These are phyloP conservation scores for Calidris pugnax DNA, from an alignment of 2,113 vertebrate genomes.

Conservation along the genomic window DNA sequence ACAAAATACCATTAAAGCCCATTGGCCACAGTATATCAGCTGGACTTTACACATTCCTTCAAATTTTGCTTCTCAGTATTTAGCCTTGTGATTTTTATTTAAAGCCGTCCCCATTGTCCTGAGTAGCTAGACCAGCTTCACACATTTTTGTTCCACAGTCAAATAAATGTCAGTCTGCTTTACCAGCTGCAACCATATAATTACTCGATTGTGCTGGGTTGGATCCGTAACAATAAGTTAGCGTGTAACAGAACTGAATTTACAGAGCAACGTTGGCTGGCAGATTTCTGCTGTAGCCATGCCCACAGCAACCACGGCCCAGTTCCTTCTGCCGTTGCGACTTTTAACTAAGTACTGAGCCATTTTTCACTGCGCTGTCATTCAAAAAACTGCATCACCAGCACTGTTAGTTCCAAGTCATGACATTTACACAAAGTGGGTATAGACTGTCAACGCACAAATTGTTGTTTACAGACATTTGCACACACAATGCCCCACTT, in stretches of 20 bases:
- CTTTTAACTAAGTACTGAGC: not conserved
- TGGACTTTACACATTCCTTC: not conserved
- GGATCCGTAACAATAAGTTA: not conserved
- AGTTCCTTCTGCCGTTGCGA: not conserved
- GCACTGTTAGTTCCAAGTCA: not conserved
- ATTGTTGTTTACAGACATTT: not conserved
- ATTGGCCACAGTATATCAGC: not conserved
- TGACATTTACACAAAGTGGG: not conserved
- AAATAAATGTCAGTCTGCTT: slow-evolving; percentile 20
- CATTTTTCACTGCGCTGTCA: not conserved
- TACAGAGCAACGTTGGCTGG: not conserved
- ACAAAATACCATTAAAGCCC: not conserved
- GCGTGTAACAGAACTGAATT: not conserved
- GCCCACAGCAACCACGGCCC: not conserved
- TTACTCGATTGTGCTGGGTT: not conserved
- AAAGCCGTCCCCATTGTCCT: not conserved
- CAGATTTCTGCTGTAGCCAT: not conserved
- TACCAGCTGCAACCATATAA: slow-evolving; percentile 27
- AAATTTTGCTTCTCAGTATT: not conserved
- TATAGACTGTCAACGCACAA: not conserved
- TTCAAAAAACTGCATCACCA: slow-evolving; percentile 10
- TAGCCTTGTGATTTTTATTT: not conserved
- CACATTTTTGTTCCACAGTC: not conserved
- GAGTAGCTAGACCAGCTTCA: not conserved
- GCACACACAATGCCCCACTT: not conserved